Percentiles rank a stretch among this genome's conserved stretches.
phyloP scores from a whole-genome alignment of 2,113 vertebrate species.

The Neodontobutis hainanensis region DNA sequence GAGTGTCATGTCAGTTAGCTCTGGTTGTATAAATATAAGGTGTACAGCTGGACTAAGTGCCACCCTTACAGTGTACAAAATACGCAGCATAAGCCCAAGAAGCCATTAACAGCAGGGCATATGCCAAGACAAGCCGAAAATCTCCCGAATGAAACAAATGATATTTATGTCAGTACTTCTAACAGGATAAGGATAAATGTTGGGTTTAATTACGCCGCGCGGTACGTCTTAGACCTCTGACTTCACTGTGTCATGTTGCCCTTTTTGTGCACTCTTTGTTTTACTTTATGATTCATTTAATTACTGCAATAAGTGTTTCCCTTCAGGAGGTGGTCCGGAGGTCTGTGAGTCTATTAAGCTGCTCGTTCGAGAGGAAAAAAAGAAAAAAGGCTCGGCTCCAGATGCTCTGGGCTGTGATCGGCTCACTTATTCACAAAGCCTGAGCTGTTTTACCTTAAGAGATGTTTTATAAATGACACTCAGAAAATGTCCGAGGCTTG shows the following conservation, averaged over 20 bases:
- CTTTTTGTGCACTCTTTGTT: slow-evolving; percentile 28
- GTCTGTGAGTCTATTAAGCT: slow-evolving; percentile 61
- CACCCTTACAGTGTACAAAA: slow-evolving; percentile 61
- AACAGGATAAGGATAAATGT: slow-evolving; percentile 36
- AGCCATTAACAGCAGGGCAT: slow-evolving; percentile 53
- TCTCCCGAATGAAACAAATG: slow-evolving; percentile 39
- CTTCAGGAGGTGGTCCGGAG: slow-evolving; percentile 63
- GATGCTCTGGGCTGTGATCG: slow-evolving; percentile 55
- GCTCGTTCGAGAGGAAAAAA: slow-evolving; percentile 41
- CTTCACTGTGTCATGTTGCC: slow-evolving; percentile 22
- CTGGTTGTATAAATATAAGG: slow-evolving; percentile 74
- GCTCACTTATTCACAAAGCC: slow-evolving; percentile 47
- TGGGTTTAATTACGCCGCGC: too few species aligned
- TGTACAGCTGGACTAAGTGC: slow-evolving; percentile 66
- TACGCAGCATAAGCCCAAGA: slow-evolving; percentile 52
- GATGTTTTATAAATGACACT: slow-evolving; percentile 47
- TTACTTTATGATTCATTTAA: slow-evolving; percentile 67
- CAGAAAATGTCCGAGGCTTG: slow-evolving; percentile 19
- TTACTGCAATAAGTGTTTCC: slow-evolving; percentile 75
- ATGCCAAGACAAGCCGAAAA: slow-evolving; percentile 36
- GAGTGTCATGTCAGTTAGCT: slow-evolving; percentile 76
- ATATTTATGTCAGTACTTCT: slow-evolving; percentile 41
- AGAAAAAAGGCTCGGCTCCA: slow-evolving; percentile 30
- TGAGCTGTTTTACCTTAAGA: slow-evolving; percentile 30
- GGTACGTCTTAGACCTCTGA: slow-evolving; percentile 22